A percentile compares a stretch with the other conserved stretches of the same genome.
Conservation (phyloP, 2,888 invertebrate species). For the Notocelia uddmanniana region DNA sequence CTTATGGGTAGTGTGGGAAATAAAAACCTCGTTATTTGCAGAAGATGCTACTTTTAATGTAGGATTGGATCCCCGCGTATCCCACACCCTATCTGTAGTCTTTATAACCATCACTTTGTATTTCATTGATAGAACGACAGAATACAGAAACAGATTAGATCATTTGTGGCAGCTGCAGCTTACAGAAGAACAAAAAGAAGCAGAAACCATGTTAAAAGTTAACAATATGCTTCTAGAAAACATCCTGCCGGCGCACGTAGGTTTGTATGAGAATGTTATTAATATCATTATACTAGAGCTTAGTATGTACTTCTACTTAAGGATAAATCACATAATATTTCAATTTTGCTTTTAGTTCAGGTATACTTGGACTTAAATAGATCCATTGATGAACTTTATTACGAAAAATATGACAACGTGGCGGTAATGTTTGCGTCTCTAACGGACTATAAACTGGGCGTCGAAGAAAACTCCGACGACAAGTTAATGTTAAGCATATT, state of each 20-base stretch:
- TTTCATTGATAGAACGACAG: constrained; percentile 95
- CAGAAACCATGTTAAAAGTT: constrained; percentile 93
- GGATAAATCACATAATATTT: background rate
- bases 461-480: constrained; percentile 88
- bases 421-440: constrained; percentile 99
- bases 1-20: constrained; percentile 88
- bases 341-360: constrained; percentile 86
- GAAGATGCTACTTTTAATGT: constrained; percentile 89
- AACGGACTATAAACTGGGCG: constrained; percentile 91
- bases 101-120: constrained; percentile 92
- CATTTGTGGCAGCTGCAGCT: constrained; percentile 89
- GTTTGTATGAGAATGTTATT: constrained; percentile 77
- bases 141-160: constrained; percentile 95
- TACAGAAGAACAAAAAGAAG: constrained; percentile 94
- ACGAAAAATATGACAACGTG: constrained; percentile 94
- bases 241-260: constrained; percentile 97
- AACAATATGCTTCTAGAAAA: constrained; percentile 96
- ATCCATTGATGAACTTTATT: constrained; percentile 92
- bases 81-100: constrained; percentile 90
- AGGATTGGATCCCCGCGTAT: constrained; percentile 87
- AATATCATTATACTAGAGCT: too few species aligned
- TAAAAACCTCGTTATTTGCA: constrained; percentile 85
- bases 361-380: constrained; percentile 90
- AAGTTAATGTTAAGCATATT: constrained; percentile 89
- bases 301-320: too few species aligned